Evolutionary conservation across 2,888 invertebrate genomes (phyloP).

Genomic region (Pseudanteris insignis): DNA sequence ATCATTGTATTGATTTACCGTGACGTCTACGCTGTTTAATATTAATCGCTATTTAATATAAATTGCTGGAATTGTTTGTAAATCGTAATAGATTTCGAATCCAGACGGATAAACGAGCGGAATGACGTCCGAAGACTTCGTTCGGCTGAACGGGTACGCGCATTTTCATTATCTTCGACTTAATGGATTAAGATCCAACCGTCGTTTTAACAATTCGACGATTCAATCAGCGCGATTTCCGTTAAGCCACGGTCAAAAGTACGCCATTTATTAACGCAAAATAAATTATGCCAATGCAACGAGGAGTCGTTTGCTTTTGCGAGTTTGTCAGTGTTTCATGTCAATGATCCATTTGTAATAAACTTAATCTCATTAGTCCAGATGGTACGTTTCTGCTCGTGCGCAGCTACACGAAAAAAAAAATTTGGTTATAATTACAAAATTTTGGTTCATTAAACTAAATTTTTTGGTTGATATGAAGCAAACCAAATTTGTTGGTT

Average conservation of each 20-base stretch:
- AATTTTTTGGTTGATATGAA: too few relatives aligned
- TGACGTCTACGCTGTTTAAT: constrained; percentile 14
- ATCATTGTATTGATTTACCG: constrained; percentile 19
- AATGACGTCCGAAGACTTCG: too few relatives aligned
- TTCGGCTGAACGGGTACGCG: neutral
- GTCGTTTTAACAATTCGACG: neutral
- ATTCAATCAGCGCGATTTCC: neutral
- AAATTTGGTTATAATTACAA: too few relatives aligned
- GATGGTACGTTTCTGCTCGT: too few relatives aligned
- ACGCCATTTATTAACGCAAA: neutral
- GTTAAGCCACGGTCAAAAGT: neutral
- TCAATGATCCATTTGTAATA: too few relatives aligned
- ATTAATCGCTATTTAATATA: constrained; percentile 22
- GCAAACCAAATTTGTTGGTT: too few relatives aligned
- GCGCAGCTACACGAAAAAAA: too few relatives aligned
- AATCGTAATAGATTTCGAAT: constrained; percentile 1
- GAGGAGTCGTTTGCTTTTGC: too few relatives aligned
- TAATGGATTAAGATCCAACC: constrained; percentile 4
- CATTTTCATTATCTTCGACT: constrained; percentile 7
- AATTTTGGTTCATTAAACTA: too few relatives aligned
- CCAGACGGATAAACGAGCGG: neutral
- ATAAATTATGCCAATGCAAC: too few relatives aligned
- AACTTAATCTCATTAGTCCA: too few relatives aligned
- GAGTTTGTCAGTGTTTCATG: too few relatives aligned
- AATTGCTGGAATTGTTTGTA: constrained; percentile 5